phyloP scores from a whole-genome alignment of 2,888 invertebrate genomes.

The Dasypolia templi region DNA sequence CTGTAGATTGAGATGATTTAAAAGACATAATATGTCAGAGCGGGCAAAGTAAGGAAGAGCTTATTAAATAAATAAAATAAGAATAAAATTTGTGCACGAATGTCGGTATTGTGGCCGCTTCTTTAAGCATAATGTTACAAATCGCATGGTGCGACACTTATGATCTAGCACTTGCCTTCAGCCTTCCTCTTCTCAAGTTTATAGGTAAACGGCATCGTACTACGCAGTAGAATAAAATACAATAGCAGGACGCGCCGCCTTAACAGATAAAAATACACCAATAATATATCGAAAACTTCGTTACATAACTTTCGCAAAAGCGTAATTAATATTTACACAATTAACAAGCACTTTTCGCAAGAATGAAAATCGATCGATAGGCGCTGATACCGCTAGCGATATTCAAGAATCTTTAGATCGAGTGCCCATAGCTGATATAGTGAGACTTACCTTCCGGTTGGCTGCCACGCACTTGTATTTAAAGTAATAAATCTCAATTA shows the following conservation, averaged over 20 bases:
- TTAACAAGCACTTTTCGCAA: background rate
- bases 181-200: conserved; percentile 26
- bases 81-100: background rate
- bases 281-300: background rate
- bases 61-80: background rate
- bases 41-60: background rate
- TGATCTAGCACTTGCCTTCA: conserved; percentile 39
- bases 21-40: background rate
- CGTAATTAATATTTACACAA: background rate
- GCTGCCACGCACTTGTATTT: background rate
- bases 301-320: background rate
- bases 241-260: conserved; percentile 16
- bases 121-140: background rate
- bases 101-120: background rate
- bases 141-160: conserved; percentile 8
- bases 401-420: background rate
- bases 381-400: background rate
- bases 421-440: too few relatives aligned
- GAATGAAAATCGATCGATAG: background rate
- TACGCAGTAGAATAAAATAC: conserved; percentile 18
- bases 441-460: conserved; percentile 9
- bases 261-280: conserved; percentile 23
- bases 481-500: background rate
- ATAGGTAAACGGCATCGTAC: conserved; percentile 15
- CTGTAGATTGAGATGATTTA: background rate